phyloP scores from a whole-genome alignment of 2,888 invertebrate species.

The Druceiella hillmani region DNA sequence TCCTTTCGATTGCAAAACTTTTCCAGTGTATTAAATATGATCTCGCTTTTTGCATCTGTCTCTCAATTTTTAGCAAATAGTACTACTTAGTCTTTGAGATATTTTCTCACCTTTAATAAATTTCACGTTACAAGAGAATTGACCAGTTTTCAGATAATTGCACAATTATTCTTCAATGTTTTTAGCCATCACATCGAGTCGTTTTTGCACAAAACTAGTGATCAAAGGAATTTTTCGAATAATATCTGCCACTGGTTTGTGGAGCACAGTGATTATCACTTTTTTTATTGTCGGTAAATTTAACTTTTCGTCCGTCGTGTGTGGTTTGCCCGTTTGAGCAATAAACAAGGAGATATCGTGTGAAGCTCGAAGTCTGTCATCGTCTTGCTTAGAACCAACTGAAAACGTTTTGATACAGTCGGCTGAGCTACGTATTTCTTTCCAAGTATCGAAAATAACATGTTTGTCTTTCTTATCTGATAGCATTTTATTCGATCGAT shows the following conservation, averaged over 20 bases:
- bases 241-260: constrained; percentile 15
- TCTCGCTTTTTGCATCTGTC: too few relatives aligned
- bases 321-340: constrained; percentile 17
- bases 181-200: constrained; percentile 22
- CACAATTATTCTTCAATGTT: constrained; percentile 20
- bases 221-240: constrained; percentile 19
- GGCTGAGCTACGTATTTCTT: constrained; percentile 1
- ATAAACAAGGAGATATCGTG: constrained; percentile 21
- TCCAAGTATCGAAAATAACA: background rate
- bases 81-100: too few relatives aligned
- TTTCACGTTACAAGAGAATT: background rate
- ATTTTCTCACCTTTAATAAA: background rate
- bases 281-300: constrained; percentile 22
- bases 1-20: too few relatives aligned
- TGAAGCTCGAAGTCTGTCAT: constrained; percentile 12
- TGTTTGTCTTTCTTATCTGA: constrained; percentile 9
- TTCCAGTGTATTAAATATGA: too few relatives aligned
- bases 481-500: constrained; percentile 13
- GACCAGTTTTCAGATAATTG: constrained; percentile 13
- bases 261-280: constrained; percentile 19
- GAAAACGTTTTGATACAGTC: background rate
- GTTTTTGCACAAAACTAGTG: constrained; percentile 20
- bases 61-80: too few relatives aligned
- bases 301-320: constrained; percentile 19
- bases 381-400: too few relatives aligned